phyloP scores from a whole-genome alignment of 2,113 vertebrate species.

The Heterotis niloticus region DNA sequence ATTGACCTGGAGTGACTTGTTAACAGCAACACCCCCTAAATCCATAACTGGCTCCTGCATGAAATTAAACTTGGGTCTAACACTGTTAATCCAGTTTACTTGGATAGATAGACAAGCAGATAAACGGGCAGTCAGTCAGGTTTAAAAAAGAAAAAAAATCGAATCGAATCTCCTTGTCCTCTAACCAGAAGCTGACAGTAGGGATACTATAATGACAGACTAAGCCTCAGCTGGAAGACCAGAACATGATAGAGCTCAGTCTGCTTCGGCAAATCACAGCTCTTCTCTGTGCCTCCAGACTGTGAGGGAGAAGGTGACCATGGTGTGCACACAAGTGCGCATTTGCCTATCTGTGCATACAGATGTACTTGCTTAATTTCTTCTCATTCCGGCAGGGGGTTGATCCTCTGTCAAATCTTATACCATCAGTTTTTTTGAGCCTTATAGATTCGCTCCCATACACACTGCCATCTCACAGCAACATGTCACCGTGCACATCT shows the following conservation, averaged over 20 bases:
- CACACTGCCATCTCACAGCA: constrained; percentile 49
- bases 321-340: neutral
- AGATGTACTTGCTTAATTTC: neutral
- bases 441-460: constrained; percentile 32
- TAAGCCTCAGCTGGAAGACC: constrained; percentile 40
- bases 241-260: too few relatives aligned
- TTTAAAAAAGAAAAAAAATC: neutral
- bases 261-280: constrained; percentile 54
- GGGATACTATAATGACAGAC: constrained; percentile 34
- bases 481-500: constrained; percentile 39
- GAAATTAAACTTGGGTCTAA: too few relatives aligned
- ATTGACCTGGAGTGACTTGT: neutral
- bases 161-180: neutral
- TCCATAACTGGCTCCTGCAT: neutral
- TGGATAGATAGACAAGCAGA: neutral
- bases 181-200: constrained; percentile 21
- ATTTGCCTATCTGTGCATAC: neutral
- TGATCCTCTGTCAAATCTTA: constrained; percentile 36
- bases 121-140: too few relatives aligned
- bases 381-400: neutral
- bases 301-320: constrained; percentile 31
- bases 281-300: constrained; percentile 36
- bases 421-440: constrained; percentile 46
- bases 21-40: neutral
- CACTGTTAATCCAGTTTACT: too few relatives aligned